Base-by-base conservation (phyloP, 2,888 invertebrate species). In the Lymantria dispar region DNA sequence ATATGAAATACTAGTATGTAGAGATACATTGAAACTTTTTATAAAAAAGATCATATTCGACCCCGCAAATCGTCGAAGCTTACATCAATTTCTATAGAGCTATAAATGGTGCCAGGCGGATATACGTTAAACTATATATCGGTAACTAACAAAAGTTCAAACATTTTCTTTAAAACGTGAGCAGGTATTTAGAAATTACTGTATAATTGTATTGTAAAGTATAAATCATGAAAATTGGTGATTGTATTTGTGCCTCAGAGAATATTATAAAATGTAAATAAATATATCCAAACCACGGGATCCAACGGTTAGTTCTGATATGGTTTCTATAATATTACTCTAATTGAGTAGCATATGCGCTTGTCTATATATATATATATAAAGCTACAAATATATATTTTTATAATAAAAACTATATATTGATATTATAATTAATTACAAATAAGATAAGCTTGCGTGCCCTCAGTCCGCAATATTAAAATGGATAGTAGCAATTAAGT, bases 211-310 rank as follows among this genome's bases (percentile, higher is more conserved):
- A 33, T 33, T 33, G 33, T 33, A 53, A 48, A 56, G 33, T 45
- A 57, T 43, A 61, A 54, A 30, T 45, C 56, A 60, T 54, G 64
- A 59, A 64, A 43, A 65, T 68, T 60, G 58, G 75, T 71, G 59
- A 69, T 70, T 60, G 48, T 69, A 67, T 65, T 66, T 62, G 72
- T 76, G 76, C 78, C 78, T 77, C 60, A 70, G 66, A 70, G 60
- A 67, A 50, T 55, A 50, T 64, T 62, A 22, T 3, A 60, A 58
- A 44, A 30, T 58, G 38, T 61, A 58, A 55, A 53, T 42, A 64
- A 55, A 59, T 44, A 55, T 53, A 52, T 48, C 48, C 37, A 14
- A 48, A 48, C 46, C 59, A 60, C 54, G 52, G 48, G 63, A 62
- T 60, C 45, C 50, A 62, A 58, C 49, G 43, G 45, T 51, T 56